Conservation (phyloP, 2,113 vertebrate genomes). For the Vulpes ferrilata region DNA sequence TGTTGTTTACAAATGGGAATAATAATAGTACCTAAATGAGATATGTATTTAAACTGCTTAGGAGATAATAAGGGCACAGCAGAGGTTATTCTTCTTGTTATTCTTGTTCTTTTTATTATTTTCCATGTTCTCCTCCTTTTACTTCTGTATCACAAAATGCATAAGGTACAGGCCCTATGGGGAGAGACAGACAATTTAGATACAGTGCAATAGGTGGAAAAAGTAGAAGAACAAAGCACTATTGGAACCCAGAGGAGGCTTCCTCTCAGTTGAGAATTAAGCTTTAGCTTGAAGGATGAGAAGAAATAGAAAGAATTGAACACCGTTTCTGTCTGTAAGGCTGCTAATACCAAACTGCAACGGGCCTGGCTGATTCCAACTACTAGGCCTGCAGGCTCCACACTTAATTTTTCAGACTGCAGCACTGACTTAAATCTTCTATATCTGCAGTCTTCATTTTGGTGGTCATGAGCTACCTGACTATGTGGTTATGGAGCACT, state of each 20-base stretch:
- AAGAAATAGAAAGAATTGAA: neutral
- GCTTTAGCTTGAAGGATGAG: neutral
- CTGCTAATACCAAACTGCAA: neutral
- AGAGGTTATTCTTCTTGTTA: neutral
- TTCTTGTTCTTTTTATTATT: neutral
- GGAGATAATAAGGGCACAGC: neutral
- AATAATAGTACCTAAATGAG: neutral
- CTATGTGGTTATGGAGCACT: neutral
- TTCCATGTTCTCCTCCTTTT: neutral
- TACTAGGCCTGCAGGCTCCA: neutral
- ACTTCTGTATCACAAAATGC: neutral
- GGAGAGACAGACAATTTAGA: neutral
- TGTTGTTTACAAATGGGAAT: neutral
- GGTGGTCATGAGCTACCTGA: neutral
- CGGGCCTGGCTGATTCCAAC: neutral
- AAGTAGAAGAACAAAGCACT: neutral
- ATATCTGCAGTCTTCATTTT: neutral
- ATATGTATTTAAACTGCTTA: neutral
- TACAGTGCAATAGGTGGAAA: neutral
- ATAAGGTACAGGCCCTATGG: neutral
- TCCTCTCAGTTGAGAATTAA: conserved; percentile 9
- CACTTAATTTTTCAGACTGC: neutral
- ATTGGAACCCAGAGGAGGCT: neutral
- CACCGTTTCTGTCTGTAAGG: neutral
- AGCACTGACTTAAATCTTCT: neutral